Evolutionary conservation across 2,888 invertebrate species (phyloP).

Genomic region (Mythimna impura): DNA sequence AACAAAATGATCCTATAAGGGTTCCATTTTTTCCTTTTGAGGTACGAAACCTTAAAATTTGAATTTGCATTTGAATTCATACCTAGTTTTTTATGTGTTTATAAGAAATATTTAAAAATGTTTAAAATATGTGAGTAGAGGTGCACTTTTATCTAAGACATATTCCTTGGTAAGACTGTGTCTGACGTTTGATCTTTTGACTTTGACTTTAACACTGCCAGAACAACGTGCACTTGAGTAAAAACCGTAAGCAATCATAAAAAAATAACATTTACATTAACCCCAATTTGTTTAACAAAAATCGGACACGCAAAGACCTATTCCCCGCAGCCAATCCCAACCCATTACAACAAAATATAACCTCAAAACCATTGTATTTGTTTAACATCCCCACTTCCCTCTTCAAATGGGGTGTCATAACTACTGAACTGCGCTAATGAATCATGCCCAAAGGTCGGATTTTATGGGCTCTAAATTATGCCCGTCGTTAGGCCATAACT

Average conservation of each 20-base stretch:
- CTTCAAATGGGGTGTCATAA: slow-evolving; percentile 75
- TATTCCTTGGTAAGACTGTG: no score
- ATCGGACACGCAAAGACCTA: slow-evolving; percentile 32
- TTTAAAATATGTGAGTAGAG: no score
- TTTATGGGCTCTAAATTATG: slow-evolving; percentile 74
- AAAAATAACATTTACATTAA: neutral
- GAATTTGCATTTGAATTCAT: no score
- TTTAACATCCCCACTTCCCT: slow-evolving; percentile 66
- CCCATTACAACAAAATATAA: slow-evolving; percentile 45
- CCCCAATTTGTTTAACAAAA: slow-evolving; percentile 20
- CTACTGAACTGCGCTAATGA: slow-evolving; percentile 74
- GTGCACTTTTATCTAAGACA: no score
- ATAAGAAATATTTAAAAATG: no score
- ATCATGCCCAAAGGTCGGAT: slow-evolving; percentile 71
- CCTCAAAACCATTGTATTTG: slow-evolving; percentile 65
- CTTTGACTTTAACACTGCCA: no score
- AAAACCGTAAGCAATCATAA: neutral
- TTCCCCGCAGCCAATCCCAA: slow-evolving; percentile 23
- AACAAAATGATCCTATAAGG: no score
- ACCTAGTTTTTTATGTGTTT: no score
- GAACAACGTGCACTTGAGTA: neutral
- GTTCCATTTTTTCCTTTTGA: no score
- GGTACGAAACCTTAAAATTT: no score
- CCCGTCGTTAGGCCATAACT: slow-evolving; percentile 68
- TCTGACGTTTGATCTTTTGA: no score